A percentile compares a stretch with the other conserved stretches of the same genome.
These are phyloP conservation scores for Sabatieria punctata DNA, from an alignment of 2,888 invertebrate species.

Conservation along the genomic window DNA sequence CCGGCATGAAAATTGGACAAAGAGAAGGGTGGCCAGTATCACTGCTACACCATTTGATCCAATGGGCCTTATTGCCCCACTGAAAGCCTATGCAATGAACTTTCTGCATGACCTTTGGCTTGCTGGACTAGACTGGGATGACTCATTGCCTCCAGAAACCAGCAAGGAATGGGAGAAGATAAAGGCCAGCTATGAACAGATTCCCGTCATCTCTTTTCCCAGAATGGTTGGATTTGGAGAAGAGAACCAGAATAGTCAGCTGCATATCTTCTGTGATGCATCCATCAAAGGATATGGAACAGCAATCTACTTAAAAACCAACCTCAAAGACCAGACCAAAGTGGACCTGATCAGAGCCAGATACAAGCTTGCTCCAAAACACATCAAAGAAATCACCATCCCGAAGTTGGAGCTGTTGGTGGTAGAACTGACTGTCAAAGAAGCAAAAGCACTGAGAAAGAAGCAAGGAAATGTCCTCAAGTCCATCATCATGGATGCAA, in stretches of 20 bases:
- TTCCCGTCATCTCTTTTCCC: neutral
- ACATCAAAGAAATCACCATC: slow-evolving; percentile 8
- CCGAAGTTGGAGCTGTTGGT: slow-evolving; percentile 13
- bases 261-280: slow-evolving; percentile 11
- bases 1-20: too few species aligned
- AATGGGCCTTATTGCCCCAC: neutral
- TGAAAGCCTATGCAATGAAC: too few species aligned
- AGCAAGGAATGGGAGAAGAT: slow-evolving; percentile 7
- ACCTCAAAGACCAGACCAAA: neutral
- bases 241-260: too few species aligned
- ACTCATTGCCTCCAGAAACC: neutral
- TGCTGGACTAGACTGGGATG: neutral
- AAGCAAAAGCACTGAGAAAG: too few species aligned
- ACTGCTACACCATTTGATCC: neutral
- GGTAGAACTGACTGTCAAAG: too few species aligned
- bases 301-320: slow-evolving; percentile 2
- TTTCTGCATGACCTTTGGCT: too few species aligned
- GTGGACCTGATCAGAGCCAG: slow-evolving; percentile 5
- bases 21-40: too few species aligned
- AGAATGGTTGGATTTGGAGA: too few species aligned
- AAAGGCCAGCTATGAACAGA: neutral
- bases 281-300: slow-evolving; percentile 1
- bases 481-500: too few species aligned
- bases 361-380: slow-evolving; percentile 2
- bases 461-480: too few species aligned